These are phyloP conservation scores for Harpagus bidentatus DNA, from an alignment of 2,113 vertebrate genomes.

Conservation along the genomic window DNA sequence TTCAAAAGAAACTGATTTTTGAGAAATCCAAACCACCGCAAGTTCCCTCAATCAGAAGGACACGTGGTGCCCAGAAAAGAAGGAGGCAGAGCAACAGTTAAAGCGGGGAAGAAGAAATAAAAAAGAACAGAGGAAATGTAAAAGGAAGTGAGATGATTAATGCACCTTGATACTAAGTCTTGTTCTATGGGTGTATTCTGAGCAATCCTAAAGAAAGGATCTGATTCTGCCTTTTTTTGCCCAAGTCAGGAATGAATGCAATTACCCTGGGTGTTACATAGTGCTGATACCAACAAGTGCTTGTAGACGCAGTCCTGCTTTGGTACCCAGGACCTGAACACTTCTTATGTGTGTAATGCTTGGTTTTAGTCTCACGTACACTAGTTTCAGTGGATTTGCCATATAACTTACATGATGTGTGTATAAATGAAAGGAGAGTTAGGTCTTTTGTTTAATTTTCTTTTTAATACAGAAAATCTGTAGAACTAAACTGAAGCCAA, in stretches of 20 bases:
- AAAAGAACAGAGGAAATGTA: neutral
- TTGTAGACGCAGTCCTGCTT: neutral
- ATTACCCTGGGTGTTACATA: neutral
- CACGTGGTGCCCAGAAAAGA: neutral
- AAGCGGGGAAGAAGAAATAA: neutral
- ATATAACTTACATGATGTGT: neutral
- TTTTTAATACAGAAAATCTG: neutral
- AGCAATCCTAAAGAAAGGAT: neutral
- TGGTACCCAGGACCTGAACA: neutral
- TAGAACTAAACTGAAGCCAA: neutral
- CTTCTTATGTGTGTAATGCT: rapidly evolving
- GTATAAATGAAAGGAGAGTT: neutral
- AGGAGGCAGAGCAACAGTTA: neutral
- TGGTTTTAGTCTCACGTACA: neutral
- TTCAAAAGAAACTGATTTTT: neutral
- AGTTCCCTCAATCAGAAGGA: neutral
- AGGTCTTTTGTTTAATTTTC: neutral
- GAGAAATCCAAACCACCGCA: neutral
- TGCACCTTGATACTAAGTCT: neutral
- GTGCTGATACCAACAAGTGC: neutral
- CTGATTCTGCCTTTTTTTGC: neutral
- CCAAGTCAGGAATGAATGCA: neutral
- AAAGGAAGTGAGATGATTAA: neutral
- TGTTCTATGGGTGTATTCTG: neutral
- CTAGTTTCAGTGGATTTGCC: neutral